phyloP scores from a whole-genome alignment of 92 coral and sea anemone species.

The Zoanthus solanderi region DNA sequence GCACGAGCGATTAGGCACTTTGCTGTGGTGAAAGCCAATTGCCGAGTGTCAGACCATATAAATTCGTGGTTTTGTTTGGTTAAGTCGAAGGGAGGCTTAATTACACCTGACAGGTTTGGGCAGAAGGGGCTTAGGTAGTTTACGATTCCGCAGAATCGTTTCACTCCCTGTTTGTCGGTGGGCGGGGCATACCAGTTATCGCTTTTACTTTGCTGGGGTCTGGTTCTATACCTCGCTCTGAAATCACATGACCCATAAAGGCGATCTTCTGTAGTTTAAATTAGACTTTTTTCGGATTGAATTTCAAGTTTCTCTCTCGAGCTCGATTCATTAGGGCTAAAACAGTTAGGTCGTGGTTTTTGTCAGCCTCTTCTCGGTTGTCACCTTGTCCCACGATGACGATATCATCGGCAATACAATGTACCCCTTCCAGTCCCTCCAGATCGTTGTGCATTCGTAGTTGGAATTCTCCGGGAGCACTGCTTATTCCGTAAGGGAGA shows the following conservation, averaged over 20 bases:
- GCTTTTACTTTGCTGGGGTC: background rate
- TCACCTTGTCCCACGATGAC: conserved; percentile 28
- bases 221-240: conserved; percentile 41
- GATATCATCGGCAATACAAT: conserved; percentile 35
- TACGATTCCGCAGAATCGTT: conserved; percentile 28
- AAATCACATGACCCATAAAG: conserved; percentile 54
- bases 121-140: conserved; percentile 41
- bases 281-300: conserved; percentile 56
- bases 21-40: conserved; percentile 50
- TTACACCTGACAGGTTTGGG: conserved; percentile 49
- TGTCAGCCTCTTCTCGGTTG: conserved; percentile 57
- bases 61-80: conserved; percentile 37
- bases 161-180: conserved; percentile 38
- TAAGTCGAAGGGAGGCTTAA: conserved; percentile 50
- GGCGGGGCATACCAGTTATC: conserved; percentile 50
- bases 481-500: conserved; percentile 49
- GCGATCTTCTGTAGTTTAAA: conserved; percentile 51
- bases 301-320: conserved; percentile 51
- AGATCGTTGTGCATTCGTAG: conserved; percentile 49
- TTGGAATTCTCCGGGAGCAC: conserved; percentile 52
- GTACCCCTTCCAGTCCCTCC: conserved; percentile 52
- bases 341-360: conserved; percentile 49
- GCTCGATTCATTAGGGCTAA: conserved; percentile 43
- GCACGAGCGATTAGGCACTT: conserved; percentile 43
- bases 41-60: conserved; percentile 47